Percentiles rank a stretch among this genome's conserved stretches.
These are phyloP conservation scores for Drosophila tani DNA, from an alignment of 1,140 invertebrate species.

Conservation along the genomic window DNA sequence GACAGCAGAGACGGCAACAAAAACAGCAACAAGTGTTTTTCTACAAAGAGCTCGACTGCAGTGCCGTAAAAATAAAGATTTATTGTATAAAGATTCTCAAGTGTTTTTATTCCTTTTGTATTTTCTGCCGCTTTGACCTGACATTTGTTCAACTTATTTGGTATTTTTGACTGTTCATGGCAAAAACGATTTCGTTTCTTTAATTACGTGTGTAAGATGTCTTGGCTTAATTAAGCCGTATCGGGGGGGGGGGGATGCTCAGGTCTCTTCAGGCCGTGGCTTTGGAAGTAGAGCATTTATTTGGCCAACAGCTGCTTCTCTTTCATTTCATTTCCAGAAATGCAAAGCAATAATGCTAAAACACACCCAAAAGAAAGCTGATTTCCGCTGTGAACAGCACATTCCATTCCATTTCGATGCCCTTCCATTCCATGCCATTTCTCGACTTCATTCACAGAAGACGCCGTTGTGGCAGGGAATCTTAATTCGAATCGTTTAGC, in stretches of 20 bases:
- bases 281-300: conserved; percentile 3
- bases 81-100: conserved; percentile 62
- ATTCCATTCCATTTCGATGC: conserved; percentile 60
- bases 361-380: conserved; percentile 68
- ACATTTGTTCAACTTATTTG: conserved; percentile 62
- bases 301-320: conserved; percentile 3
- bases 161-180: conserved; percentile 41
- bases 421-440: conserved; percentile 58
- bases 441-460: conserved; percentile 65
- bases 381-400: conserved; percentile 68
- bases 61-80: conserved; percentile 60
- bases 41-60: conserved; percentile 15
- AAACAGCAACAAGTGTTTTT: conserved; percentile 72
- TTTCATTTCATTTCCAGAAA: not conserved
- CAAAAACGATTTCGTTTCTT: conserved; percentile 20
- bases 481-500: conserved; percentile 80
- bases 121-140: conserved; percentile 46
- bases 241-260: not conserved
- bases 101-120: conserved; percentile 42
- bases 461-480: conserved; percentile 48
- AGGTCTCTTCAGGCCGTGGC: not conserved
- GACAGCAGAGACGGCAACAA: conserved; percentile 43
- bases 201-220: conserved; percentile 47
- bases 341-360: not conserved
- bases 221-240: conserved; percentile 36